Evolutionary conservation across 2,113 vertebrate genomes (phyloP).

Genomic region (Herpetotheres cachinnans): DNA sequence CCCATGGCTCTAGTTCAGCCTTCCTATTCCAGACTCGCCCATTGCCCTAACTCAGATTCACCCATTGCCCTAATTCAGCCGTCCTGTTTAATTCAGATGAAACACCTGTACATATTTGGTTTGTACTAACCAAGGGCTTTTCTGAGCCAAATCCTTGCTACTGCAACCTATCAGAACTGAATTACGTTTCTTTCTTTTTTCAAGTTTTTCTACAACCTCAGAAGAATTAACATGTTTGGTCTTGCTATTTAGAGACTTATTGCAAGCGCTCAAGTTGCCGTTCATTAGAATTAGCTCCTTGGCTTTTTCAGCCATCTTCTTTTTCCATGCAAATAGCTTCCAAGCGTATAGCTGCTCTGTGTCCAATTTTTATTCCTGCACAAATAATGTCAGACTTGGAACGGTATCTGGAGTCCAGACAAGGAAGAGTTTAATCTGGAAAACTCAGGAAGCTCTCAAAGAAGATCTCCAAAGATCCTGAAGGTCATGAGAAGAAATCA

Average conservation of each 20-base stretch:
- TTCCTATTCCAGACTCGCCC: not conserved
- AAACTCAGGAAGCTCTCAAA: not conserved
- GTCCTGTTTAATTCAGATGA: not conserved
- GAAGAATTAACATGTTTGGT: not conserved
- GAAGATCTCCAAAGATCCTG: slow-evolving; percentile 17
- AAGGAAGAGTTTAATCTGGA: not conserved
- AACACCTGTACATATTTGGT: not conserved
- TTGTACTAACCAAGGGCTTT: not conserved
- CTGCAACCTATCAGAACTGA: slow-evolving; percentile 3
- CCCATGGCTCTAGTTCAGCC: not conserved
- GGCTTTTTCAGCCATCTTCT: slow-evolving; percentile 37
- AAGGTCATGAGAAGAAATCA: not conserved
- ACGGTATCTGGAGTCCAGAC: not conserved
- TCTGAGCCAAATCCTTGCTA: not conserved
- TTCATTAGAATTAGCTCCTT: slow-evolving; percentile 6
- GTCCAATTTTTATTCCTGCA: not conserved
- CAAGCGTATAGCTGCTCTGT: not conserved
- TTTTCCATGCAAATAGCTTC: not conserved
- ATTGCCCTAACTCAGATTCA: not conserved
- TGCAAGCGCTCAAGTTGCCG: not conserved
- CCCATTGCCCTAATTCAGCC: not conserved
- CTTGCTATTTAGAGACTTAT: not conserved
- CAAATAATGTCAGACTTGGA: not conserved
- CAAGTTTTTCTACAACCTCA: slow-evolving; percentile 14
- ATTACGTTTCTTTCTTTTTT: slow-evolving; percentile 36